Base-by-base conservation (phyloP, 2,888 invertebrate genomes). In the Micoletzkya japonica region DNA sequence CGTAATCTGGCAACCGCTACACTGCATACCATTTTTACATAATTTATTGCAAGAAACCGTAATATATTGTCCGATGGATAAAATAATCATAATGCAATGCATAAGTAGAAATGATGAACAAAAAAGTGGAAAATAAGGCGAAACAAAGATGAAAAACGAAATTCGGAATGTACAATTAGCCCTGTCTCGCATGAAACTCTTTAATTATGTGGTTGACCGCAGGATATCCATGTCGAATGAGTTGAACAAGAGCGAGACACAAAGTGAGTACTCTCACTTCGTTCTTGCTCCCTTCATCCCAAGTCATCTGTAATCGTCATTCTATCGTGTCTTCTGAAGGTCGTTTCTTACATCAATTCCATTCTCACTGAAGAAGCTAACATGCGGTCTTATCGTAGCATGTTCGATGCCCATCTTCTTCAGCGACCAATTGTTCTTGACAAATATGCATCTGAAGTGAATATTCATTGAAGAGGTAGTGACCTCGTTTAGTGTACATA, bases 191-290 rank as follows among this genome's bases (percentile, higher is more conserved):
- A n/a, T 67, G 67, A 63, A 70, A 76, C 68, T 84, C 82, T 61
- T 81, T 78, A 49, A 84, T 76, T 59, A 84, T 81, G 61, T 82
- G 80, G 52, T 80, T 72, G 7, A 84, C 76, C 28, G 75, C 72
- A 3, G 84, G 84, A 58, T 77, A 84, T 10, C 81, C 84, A 26
- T 81, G 79, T n/a, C 81, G 76, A 26, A 84, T 73, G 74, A 81
- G 80, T 74, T 83, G 82, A 14, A 76, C 72, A n/a, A 85, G 70
- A n/a, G 77, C 82, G 60, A 80, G 79, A n/a, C 77, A 77, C 10
- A 84, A 70, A 30, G 81, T 76, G 34, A 84, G 72, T 44, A 81
- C 71, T n/a, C 84, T 80, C 36, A 79, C 66, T 57, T 82, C 83
- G 59, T 79, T 77, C 59, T 82, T 80, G 24, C 77, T 74, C 58